Percentiles rank a stretch among this genome's conserved stretches.
Evolutionary conservation across 64 coral and sea anemone species (phyloP).

Genomic region (Montipora foliosa): DNA sequence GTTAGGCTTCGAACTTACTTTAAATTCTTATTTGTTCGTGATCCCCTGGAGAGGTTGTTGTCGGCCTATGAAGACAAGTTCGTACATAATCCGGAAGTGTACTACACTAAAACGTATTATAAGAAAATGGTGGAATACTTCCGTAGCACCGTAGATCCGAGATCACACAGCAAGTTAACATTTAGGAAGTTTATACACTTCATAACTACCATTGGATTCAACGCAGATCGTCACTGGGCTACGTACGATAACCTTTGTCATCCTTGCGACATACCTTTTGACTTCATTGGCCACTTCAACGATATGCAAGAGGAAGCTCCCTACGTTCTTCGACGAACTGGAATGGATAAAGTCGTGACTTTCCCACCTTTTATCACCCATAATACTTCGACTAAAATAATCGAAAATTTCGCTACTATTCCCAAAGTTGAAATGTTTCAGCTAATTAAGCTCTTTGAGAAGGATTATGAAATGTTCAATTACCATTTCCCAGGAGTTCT

Average conservation of each 20-base stretch:
- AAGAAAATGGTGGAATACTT: not conserved
- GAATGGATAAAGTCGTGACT: not conserved
- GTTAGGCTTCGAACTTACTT: constrained; percentile 1
- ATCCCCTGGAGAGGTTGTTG: constrained; percentile 8
- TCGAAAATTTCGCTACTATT: not conserved
- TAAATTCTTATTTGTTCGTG: constrained; percentile 30
- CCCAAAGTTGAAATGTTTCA: not conserved
- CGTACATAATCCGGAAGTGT: too few species aligned
- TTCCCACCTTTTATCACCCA: not conserved
- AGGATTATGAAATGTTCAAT: constrained; percentile 7
- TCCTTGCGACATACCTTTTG: not conserved
- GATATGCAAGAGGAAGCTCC: not conserved
- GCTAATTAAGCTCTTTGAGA: not conserved
- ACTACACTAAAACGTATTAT: not conserved
- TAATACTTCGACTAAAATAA: not conserved
- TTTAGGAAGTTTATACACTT: not conserved
- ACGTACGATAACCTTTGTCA: not conserved
- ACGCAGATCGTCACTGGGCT: not conserved
- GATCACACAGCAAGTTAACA: not conserved
- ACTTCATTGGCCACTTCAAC: not conserved
- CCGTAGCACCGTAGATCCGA: not conserved
- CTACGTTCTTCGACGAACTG: not conserved
- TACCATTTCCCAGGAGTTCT: not conserved
- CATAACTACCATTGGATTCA: not conserved
- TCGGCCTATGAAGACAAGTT: not conserved